Conservation (phyloP, 2,113 vertebrate species). For the Gasterosteus nipponicus region DNA sequence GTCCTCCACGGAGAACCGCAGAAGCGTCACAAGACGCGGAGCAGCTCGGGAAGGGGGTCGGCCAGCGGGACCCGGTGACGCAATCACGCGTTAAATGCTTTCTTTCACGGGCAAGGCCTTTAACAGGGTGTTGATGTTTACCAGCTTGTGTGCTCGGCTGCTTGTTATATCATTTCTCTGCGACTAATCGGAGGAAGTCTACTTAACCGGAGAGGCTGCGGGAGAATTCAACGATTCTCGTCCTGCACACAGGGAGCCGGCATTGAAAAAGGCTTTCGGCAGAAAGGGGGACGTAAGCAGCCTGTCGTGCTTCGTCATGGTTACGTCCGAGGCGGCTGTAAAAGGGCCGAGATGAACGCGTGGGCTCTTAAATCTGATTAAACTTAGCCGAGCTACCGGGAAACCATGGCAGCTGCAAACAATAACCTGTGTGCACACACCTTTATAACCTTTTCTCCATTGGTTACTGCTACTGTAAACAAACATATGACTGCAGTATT, state of each 20-base stretch:
- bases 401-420: conserved; percentile 1
- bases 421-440: background rate
- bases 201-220: conserved; percentile 12
- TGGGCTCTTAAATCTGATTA: conserved; percentile 46
- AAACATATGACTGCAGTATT: background rate
- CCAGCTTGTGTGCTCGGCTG: background rate
- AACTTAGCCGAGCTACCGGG: background rate
- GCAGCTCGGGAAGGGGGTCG: background rate
- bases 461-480: background rate
- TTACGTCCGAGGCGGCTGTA: background rate
- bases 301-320: conserved; percentile 7
- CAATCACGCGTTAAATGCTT: background rate
- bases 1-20: conserved; percentile 38
- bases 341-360: background rate
- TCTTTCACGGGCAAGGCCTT: background rate
- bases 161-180: background rate
- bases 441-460: conserved; percentile 5
- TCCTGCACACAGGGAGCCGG: background rate
- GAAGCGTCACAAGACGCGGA: conserved; percentile 62
- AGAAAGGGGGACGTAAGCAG: background rate
- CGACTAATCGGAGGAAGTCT: background rate
- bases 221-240: conserved; percentile 23
- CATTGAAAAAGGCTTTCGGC: background rate
- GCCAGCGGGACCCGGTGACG: background rate
- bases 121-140: background rate